These are phyloP conservation scores for Heterodera schachtii DNA, from an alignment of 1,140 invertebrate species.

Conservation along the genomic window DNA sequence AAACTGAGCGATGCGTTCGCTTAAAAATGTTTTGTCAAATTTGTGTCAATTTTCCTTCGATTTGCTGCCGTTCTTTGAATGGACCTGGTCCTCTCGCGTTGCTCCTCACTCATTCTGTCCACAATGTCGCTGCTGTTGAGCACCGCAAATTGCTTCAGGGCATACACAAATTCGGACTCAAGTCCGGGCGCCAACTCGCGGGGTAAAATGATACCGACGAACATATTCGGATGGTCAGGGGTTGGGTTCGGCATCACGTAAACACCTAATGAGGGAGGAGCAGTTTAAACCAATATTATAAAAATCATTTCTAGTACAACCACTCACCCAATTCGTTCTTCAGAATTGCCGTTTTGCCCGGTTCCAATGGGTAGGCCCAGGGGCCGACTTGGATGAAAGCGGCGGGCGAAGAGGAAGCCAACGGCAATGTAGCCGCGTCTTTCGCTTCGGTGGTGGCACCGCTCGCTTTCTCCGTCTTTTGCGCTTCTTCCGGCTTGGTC, in stretches of 20 bases:
- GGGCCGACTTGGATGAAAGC: constrained; percentile 41
- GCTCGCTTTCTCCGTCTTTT: neutral
- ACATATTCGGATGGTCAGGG: constrained; percentile 53
- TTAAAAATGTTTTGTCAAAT: constrained; percentile 23
- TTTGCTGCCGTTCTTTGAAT: constrained; percentile 4
- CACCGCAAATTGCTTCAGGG: constrained; percentile 40
- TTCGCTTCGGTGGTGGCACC: neutral
- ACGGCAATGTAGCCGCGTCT: neutral
- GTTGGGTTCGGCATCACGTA: constrained; percentile 54
- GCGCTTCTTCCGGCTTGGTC: neutral
- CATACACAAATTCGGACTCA: constrained; percentile 46
- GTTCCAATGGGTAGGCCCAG: constrained; percentile 40
- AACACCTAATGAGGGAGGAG: constrained; percentile 22
- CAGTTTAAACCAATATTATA: neutral
- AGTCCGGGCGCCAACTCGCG: constrained; percentile 35
- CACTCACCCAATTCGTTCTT: constrained; percentile 37
- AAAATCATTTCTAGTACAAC: too few species aligned
- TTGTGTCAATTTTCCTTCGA: neutral
- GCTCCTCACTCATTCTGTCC: constrained; percentile 39
- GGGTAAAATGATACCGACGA: constrained; percentile 51
- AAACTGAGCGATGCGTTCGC: constrained; percentile 26
- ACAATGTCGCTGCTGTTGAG: constrained; percentile 37
- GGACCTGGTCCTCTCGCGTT: constrained; percentile 29
- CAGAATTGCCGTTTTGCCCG: constrained; percentile 28
- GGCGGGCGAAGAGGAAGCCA: neutral